Evolutionary conservation across 2,797 vertebrate species (phyloP).

Genomic region (Liparis tanakae): DNA sequence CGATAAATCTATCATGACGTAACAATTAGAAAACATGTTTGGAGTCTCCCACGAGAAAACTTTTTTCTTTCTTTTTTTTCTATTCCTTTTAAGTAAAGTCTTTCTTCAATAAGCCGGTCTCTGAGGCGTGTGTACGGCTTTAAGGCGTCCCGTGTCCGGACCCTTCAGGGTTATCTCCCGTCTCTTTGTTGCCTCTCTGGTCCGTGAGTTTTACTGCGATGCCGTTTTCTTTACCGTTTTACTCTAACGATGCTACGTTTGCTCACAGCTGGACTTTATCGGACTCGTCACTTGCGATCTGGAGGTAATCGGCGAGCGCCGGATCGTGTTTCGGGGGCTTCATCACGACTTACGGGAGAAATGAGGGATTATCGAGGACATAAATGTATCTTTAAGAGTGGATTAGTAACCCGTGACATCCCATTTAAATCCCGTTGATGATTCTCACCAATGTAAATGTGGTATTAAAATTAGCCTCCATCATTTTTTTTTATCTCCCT

Average conservation of each 20-base stretch:
- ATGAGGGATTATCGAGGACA: constrained; percentile 24
- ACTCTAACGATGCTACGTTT: background rate
- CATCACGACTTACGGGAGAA: background rate
- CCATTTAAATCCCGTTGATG: background rate
- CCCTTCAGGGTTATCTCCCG: background rate
- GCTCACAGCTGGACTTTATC: background rate
- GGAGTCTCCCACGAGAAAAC: background rate
- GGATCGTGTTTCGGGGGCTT: background rate
- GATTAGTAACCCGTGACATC: background rate
- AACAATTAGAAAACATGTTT: background rate
- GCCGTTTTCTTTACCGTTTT: background rate
- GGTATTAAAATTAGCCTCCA: background rate
- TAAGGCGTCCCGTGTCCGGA: background rate
- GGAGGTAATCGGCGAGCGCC: background rate
- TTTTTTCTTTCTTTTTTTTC: background rate
- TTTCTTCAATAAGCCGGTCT: background rate
- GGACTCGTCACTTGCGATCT: background rate
- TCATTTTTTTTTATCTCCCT: background rate
- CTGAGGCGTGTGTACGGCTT: background rate
- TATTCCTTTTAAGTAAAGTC: background rate
- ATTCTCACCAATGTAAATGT: constrained; percentile 3
- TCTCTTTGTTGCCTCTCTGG: background rate
- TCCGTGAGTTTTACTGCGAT: background rate
- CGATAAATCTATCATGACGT: background rate
- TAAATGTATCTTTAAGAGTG: background rate